Evolutionary conservation across 2,113 vertebrate species (phyloP).

Genomic region (Vanacampus margaritifer): DNA sequence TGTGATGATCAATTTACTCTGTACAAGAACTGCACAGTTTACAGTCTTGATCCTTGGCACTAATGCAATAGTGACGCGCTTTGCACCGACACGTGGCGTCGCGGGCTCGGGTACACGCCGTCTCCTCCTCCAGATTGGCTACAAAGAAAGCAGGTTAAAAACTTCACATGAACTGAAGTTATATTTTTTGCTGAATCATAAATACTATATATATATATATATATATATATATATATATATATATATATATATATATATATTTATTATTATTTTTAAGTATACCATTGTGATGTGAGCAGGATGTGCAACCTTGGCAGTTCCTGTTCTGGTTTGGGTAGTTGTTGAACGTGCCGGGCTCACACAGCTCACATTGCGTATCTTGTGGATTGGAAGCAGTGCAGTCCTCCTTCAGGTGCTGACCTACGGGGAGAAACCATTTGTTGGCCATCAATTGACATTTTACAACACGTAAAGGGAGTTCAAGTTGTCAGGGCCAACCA

Average conservation of each 20-base stretch:
- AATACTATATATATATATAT: too few relatives aligned
- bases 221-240: too few relatives aligned
- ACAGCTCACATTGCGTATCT: not conserved
- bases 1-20: conserved; percentile 40
- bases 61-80: conserved; percentile 44
- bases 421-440: conserved; percentile 28
- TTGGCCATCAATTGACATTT: not conserved
- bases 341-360: not conserved
- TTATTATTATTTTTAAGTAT: conserved; percentile 14
- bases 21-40: conserved; percentile 36
- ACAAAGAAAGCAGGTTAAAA: not conserved
- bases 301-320: conserved; percentile 39
- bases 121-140: conserved; percentile 38
- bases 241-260: too few relatives aligned
- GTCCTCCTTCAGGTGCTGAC: not conserved
- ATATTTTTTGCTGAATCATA: not conserved
- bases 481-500: too few relatives aligned
- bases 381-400: rapidly evolving
- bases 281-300: conserved; percentile 45
- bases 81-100: conserved; percentile 57
- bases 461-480: not conserved
- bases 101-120: not conserved
- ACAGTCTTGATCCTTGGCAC: not conserved
- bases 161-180: not conserved
- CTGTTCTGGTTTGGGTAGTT: rapidly evolving